Evolutionary conservation across 92 coral and sea anemone species (phyloP).

Genomic region (Montipora capitata): DNA sequence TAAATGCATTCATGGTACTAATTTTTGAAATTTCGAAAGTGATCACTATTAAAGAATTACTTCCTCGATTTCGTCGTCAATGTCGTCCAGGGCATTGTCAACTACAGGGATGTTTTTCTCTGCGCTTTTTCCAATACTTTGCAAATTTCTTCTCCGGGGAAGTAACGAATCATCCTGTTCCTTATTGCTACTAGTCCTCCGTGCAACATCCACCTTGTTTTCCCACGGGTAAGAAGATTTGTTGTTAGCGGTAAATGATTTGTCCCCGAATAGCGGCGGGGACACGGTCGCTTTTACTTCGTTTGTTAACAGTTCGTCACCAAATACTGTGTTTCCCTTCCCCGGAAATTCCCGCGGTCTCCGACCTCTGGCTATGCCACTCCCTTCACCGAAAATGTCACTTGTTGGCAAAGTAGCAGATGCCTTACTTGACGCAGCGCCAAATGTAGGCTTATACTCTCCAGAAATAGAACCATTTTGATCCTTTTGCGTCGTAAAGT

Average conservation of each 20-base stretch:
- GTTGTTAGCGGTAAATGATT: conserved; percentile 26
- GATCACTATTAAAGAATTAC: conserved; percentile 75
- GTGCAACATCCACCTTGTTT: conserved; percentile 70
- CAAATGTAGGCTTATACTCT: conserved; percentile 80
- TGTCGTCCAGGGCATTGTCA: conserved; percentile 78
- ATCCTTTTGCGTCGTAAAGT: conserved; percentile 22
- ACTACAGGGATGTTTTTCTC: conserved; percentile 83
- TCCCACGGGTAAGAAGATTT: conserved; percentile 85
- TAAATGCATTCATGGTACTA: no score
- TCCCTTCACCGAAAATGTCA: conserved; percentile 50
- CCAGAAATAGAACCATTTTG: conserved; percentile 69
- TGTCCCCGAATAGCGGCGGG: conserved; percentile 73
- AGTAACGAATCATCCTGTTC: conserved; percentile 69
- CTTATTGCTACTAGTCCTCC: conserved; percentile 22
- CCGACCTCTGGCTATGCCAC: conserved; percentile 67
- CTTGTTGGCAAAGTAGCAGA: conserved; percentile 36
- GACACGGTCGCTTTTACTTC: conserved; percentile 54
- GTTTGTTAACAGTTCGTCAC: conserved; percentile 78
- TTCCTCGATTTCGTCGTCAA: conserved; percentile 96
- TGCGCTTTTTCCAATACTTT: conserved; percentile 71
- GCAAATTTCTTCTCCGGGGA: conserved; percentile 79
- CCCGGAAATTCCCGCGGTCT: conserved; percentile 47
- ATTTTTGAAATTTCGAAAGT: background rate
- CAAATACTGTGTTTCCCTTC: conserved; percentile 73
- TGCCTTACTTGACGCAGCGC: conserved; percentile 42